phyloP scores from a whole-genome alignment of 2,888 invertebrate genomes.

The Romanomermis culicivorax region DNA sequence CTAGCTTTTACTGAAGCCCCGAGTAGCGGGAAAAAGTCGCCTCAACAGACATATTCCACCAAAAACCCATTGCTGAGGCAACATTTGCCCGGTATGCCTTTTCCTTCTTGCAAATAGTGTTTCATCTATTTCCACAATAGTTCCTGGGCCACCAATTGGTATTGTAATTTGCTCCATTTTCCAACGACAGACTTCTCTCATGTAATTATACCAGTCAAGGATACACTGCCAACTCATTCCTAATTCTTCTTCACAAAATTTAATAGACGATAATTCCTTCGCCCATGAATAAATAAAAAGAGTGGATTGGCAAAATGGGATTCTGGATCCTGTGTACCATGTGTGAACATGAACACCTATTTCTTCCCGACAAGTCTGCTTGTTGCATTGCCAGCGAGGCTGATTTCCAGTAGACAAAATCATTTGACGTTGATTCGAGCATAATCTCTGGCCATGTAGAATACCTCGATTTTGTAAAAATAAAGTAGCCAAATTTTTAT shows the following conservation, averaged over 20 bases:
- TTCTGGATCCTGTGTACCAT: background rate
- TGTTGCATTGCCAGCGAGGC: conserved; percentile 2
- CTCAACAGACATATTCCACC: no score
- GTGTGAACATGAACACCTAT: conserved; percentile 1
- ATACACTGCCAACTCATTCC: background rate
- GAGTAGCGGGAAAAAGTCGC: no score
- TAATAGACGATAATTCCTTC: conserved; percentile 2
- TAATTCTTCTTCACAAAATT: conserved; percentile 8
- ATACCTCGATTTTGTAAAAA: conserved; percentile 2
- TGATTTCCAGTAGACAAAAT: conserved; percentile 1
- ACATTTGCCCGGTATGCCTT: conserved; percentile 8
- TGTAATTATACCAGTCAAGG: background rate
- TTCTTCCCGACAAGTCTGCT: background rate
- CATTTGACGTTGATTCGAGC: conserved; percentile 3
- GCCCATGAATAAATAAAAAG: conserved; percentile 7
- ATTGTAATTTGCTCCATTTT: background rate
- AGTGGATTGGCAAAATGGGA: background rate
- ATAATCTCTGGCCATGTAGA: background rate
- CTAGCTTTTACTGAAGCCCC: no score
- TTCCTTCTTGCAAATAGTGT: conserved; percentile 1
- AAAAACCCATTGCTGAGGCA: conserved; percentile 11
- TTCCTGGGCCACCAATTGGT: background rate
- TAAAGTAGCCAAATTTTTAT: background rate
- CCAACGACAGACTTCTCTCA: background rate
- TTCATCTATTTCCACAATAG: background rate